Percentiles rank a stretch among this genome's conserved stretches.
phyloP scores from a whole-genome alignment of 2,797 vertebrate genomes.

The Centroberyx gerrardi region DNA sequence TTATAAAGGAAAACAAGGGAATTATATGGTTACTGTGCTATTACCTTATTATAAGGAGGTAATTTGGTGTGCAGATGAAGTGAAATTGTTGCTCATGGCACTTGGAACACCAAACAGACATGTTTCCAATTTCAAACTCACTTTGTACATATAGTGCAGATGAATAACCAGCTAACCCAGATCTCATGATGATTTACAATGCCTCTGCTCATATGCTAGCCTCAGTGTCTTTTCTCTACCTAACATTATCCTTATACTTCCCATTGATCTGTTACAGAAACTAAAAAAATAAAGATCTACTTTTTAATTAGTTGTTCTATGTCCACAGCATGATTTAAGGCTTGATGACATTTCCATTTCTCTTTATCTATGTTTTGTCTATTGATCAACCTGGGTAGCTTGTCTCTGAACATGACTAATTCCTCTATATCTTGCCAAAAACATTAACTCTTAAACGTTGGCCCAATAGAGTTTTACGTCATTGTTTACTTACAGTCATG shows the following conservation, averaged over 20 bases:
- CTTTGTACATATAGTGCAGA: not conserved
- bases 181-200: not conserved
- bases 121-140: constrained; percentile 11
- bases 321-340: not conserved
- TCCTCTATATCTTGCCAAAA: constrained; percentile 16
- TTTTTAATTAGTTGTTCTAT: not conserved
- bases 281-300: not conserved
- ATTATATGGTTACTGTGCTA: not conserved
- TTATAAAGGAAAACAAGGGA: constrained; percentile 19
- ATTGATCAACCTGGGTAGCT: not conserved
- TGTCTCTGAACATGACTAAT: not conserved
- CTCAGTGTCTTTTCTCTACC: not conserved
- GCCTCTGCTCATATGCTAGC: not conserved
- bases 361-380: not conserved
- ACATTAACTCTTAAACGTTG: constrained; percentile 10
- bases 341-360: not conserved
- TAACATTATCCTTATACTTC: not conserved
- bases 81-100: not conserved
- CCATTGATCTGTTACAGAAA: not conserved
- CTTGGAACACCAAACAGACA: constrained; percentile 4
- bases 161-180: constrained; percentile 1
- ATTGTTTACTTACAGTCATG: constrained; percentile 39
- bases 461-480: not conserved
- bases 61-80: constrained; percentile 3
- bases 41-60: constrained; percentile 15